These are phyloP conservation scores for Callipepla californica DNA, from an alignment of 2,113 vertebrate genomes.

Conservation along the genomic window DNA sequence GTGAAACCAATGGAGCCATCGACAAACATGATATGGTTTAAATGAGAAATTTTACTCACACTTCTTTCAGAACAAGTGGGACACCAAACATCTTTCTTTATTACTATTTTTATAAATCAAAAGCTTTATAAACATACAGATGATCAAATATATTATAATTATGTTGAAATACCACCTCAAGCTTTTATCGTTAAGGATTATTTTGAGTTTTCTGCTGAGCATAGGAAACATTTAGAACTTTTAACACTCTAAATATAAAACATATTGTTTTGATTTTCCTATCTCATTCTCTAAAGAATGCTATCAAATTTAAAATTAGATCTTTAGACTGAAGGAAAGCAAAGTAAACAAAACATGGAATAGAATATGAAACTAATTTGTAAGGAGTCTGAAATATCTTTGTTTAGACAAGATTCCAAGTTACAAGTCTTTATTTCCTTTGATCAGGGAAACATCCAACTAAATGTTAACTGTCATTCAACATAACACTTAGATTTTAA, in stretches of 20 bases:
- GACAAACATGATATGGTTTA: background rate
- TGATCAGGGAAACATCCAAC: background rate
- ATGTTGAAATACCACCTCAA: slow-evolving; percentile 6
- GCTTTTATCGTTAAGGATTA: background rate
- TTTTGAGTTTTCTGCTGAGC: slow-evolving; percentile 1
- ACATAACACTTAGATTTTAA: background rate
- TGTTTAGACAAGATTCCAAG: slow-evolving; percentile 3
- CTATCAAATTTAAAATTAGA: background rate
- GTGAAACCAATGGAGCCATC: background rate
- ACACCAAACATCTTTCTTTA: background rate
- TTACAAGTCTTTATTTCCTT: slow-evolving; percentile 6
- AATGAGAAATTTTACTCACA: background rate
- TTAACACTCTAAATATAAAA: background rate
- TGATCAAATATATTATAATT: slow-evolving; percentile 68
- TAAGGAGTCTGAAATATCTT: background rate
- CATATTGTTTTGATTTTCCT: background rate
- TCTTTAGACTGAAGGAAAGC: background rate
- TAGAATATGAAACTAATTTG: background rate
- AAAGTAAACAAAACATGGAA: background rate
- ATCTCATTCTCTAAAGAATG: background rate
- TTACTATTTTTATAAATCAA: slow-evolving; percentile 49
- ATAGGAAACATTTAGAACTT: slow-evolving; percentile 20
- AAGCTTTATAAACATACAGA: slow-evolving; percentile 51
- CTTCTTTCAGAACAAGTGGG: background rate
- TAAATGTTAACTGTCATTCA: background rate